Base-by-base conservation (phyloP, 2,888 invertebrate genomes). In the Dasysyrphus tricinctus region DNA sequence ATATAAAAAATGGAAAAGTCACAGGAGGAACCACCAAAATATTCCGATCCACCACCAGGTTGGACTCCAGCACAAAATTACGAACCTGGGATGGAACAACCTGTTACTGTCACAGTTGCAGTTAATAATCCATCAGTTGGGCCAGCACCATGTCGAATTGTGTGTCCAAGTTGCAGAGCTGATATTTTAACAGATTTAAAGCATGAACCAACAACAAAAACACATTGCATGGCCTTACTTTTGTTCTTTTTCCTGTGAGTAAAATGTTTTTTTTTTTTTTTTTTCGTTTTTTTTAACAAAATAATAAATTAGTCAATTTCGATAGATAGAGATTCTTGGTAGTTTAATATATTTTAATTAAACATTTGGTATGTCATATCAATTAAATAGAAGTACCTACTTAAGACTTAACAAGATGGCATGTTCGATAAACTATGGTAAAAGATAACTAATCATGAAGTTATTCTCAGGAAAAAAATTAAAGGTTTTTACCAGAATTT, bases 101-200 rank as follows among this genome's bases (percentile, higher is more conserved):
- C n/a, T 12, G 24, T 56, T 19, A 2, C 12, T 3, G 44, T 47
- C 1, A n/a, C 63, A 24, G 39, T 51, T 42, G 6, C 61, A 19
- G 4, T 29, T 44, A 32, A 49, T 49, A 3, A n/a, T n/a, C 61
- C 16, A 7, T 44, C 29, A 32, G 88, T 93, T 16, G 93, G 93
- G 2, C 91, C 92, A 1, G 87, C 90, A 0, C 91, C 93, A 1
- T 80, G 90, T 2, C 70, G 90, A 12, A 87, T 93, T 9, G 88
- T 91, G 1, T 94, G 94, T 77, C 93, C 93, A 0, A 93, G 93
- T 4, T 94, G 94, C 37, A 54, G 49, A 2, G 88, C 74, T 24
- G 57, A 51, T 6, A 59, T 88, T 47, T 44, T 57, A 14, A 88
- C 89, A n/a, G 67, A 67, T 1, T 70, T 88, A 16, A 75, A 85